phyloP scores from a whole-genome alignment of 1,140 invertebrate species.

The Centruroides sculpturatus region DNA sequence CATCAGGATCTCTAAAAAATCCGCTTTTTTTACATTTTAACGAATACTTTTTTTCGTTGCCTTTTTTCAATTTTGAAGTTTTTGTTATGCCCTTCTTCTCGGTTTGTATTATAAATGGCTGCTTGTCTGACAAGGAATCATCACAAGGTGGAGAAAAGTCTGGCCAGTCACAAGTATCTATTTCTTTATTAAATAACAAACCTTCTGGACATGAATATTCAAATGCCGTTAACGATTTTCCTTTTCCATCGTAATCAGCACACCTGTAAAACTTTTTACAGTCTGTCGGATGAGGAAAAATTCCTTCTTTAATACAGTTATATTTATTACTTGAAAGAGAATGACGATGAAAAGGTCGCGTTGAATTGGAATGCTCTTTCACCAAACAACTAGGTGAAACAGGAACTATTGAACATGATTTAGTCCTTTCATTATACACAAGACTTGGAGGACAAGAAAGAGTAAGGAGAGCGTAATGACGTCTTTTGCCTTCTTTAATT shows the following conservation, averaged over 20 bases:
- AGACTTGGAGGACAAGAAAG: constrained; percentile 40
- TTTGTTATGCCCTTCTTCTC: too few relatives aligned
- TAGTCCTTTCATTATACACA: constrained; percentile 24
- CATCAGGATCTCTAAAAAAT: constrained; percentile 14
- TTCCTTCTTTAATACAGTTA: constrained; percentile 14
- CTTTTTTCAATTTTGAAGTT: background rate
- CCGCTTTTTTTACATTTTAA: constrained; percentile 11
- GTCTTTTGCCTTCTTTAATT: background rate
- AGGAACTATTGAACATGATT: too few relatives aligned
- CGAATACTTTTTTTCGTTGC: background rate
- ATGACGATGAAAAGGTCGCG: too few relatives aligned
- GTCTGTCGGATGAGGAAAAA: constrained; percentile 18
- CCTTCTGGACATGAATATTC: constrained; percentile 27
- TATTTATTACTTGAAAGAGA: too few relatives aligned
- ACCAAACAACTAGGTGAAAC: too few relatives aligned
- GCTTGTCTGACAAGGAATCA: background rate
- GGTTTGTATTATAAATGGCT: too few relatives aligned
- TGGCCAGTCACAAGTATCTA: constrained; percentile 22
- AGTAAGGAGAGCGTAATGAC: constrained; percentile 4
- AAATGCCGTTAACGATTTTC: constrained; percentile 34
- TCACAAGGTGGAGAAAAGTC: constrained; percentile 47
- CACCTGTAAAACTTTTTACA: constrained; percentile 21
- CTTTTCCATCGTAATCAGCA: constrained; percentile 35
- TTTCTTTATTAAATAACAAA: constrained; percentile 27
- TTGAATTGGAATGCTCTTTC: too few relatives aligned